These are phyloP conservation scores for Thyatira batis DNA, from an alignment of 2,888 invertebrate species.

Conservation along the genomic window DNA sequence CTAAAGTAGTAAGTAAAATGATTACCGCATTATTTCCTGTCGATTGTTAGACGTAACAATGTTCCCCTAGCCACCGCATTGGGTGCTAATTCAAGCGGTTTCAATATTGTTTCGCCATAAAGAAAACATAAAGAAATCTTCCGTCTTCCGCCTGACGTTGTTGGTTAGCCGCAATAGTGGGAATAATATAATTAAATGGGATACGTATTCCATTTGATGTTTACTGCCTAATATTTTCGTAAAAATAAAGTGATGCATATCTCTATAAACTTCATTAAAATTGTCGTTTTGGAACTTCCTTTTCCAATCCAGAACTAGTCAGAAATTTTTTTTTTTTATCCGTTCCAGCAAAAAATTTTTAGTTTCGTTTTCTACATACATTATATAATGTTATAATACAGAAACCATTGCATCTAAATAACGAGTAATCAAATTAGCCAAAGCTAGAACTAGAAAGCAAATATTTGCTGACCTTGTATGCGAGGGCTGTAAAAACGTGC, in stretches of 20 bases:
- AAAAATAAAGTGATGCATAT: background rate
- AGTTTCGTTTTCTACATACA: background rate
- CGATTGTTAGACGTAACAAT: slow-evolving; percentile 9
- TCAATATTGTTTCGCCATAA: slow-evolving; percentile 31
- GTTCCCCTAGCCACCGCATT: slow-evolving; percentile 16
- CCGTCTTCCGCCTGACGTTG: slow-evolving; percentile 22
- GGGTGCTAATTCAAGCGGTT: slow-evolving; percentile 26
- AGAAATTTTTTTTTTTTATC: too few species aligned
- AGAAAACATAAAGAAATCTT: slow-evolving; percentile 29
- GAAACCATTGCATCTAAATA: slow-evolving; percentile 14
- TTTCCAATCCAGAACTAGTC: too few species aligned
- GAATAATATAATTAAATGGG: slow-evolving; percentile 6
- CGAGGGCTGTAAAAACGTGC: slow-evolving; percentile 42
- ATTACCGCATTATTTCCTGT: background rate
- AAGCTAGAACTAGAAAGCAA: slow-evolving; percentile 46
- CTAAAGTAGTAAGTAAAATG: background rate
- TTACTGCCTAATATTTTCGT: too few species aligned
- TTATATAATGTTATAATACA: background rate
- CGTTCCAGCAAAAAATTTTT: background rate
- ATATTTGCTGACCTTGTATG: slow-evolving; percentile 45
- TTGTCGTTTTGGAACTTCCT: background rate
- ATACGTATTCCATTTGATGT: background rate
- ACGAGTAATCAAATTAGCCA: slow-evolving; percentile 50
- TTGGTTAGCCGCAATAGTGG: slow-evolving; percentile 26
- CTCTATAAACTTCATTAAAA: background rate